Base-by-base conservation (phyloP, 1,140 invertebrate genomes). In the Saccostrea glomerata region DNA sequence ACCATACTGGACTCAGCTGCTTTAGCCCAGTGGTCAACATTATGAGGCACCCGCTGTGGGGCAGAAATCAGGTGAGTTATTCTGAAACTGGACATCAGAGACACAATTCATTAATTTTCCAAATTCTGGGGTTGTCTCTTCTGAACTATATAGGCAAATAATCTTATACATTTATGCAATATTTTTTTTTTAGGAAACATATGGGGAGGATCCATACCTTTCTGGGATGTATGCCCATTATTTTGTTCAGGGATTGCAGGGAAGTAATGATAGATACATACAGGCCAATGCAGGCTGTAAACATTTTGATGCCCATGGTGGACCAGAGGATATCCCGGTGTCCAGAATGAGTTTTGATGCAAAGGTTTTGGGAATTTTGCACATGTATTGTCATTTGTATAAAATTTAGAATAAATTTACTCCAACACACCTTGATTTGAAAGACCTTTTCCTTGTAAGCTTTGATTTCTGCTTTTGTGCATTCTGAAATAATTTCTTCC, bases 1-100 rank as follows among this genome's bases (percentile, higher is more conserved):
- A 88, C n/a, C 92, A 93, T 87, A 92, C 86, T 12, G 93, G 94
- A n/a, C 73, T 92, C 9, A 94, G 92, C 82, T 94, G 93, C 86
- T 94, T 93, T 63, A 93, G 92, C 89, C 94, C 94, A 5, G 93
- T 94, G 9, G 92, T 94, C 63, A 94, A 94, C 88, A 94, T 94
- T 23, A 92, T 94, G 90, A 90, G 94, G 23, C 93, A 94, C 89
- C 93, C 94, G 36, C 55, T 92, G 5, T 94, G 94, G 94, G 94
- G 94, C n/a, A 89, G 94, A 60, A 94, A 92, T 87, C 93, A 94
- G 91, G 93, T 94, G 77, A 82, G 47, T 47, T 0, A 47, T 5
- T 47, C 47, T 47, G 47, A 47, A 47, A 47, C 6, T 47, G 47
- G 2, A 47, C 47, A 47, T 3, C 5, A 47, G 47, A 47, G 0